Conservation (phyloP, 2,113 vertebrate genomes). For the Chlamydotis undulata region DNA sequence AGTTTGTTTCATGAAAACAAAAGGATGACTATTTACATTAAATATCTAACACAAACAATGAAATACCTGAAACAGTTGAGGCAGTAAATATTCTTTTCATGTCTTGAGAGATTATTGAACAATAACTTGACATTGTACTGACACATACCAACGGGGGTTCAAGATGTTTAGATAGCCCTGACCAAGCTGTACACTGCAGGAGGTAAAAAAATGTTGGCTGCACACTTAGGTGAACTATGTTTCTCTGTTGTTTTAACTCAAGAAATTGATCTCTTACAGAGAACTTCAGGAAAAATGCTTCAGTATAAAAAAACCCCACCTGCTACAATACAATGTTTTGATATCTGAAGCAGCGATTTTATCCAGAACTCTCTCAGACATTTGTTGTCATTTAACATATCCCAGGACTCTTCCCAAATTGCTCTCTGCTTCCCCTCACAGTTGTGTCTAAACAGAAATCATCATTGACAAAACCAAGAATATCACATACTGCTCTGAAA, state of each 20-base stretch:
- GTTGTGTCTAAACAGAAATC: conserved; percentile 27
- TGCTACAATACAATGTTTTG: neutral
- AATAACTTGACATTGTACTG: conserved; percentile 65
- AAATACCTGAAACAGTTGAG: conserved; percentile 34
- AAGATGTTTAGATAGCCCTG: conserved; percentile 61
- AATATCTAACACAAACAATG: neutral
- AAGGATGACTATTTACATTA: conserved; percentile 19
- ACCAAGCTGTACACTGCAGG: conserved; percentile 59
- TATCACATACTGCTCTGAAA: neutral
- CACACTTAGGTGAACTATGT: conserved; percentile 38
- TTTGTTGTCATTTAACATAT: neutral
- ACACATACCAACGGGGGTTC: conserved; percentile 62
- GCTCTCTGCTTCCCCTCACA: neutral
- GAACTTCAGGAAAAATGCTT: conserved; percentile 33
- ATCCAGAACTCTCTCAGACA: neutral
- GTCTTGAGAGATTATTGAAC: conserved; percentile 58
- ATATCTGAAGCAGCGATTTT: neutral
- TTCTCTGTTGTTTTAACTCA: conserved; percentile 57
- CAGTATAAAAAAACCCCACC: neutral
- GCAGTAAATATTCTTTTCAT: conserved; percentile 57
- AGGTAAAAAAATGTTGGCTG: conserved; percentile 56
- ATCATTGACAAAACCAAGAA: neutral
- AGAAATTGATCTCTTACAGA: conserved; percentile 62
- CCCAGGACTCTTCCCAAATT: neutral
- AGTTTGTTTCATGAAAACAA: neutral